Conservation (phyloP, 1,140 invertebrate genomes). For the Arion vulgaris region DNA sequence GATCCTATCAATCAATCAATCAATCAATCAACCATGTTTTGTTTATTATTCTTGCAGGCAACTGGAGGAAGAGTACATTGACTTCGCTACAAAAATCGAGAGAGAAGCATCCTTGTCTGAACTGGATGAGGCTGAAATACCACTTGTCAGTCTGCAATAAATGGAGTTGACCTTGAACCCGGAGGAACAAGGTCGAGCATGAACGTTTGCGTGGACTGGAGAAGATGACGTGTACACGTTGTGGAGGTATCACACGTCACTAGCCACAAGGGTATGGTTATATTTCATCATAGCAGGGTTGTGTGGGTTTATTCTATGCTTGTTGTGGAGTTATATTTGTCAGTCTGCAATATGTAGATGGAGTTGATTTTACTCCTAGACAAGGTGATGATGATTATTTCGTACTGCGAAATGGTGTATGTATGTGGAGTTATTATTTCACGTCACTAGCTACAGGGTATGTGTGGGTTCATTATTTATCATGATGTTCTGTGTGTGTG, state of each 20-base stretch:
- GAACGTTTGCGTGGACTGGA: slow-evolving; percentile 67
- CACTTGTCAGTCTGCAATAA: slow-evolving; percentile 62
- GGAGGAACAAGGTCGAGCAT: slow-evolving; percentile 50
- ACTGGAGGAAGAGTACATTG: slow-evolving; percentile 66
- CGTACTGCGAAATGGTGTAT: too few relatives aligned
- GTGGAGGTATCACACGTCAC: slow-evolving; percentile 58
- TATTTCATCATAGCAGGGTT: too few relatives aligned
- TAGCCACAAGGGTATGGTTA: slow-evolving; percentile 62
- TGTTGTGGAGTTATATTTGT: too few relatives aligned
- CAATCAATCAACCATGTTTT: not conserved
- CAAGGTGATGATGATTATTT: too few relatives aligned
- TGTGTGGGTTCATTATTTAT: too few relatives aligned
- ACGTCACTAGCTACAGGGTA: too few relatives aligned
- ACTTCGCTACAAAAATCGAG: slow-evolving; percentile 53
- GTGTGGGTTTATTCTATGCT: too few relatives aligned
- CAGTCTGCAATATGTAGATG: too few relatives aligned
- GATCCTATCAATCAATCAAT: too few relatives aligned
- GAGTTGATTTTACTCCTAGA: too few relatives aligned
- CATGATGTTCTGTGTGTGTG: too few relatives aligned
- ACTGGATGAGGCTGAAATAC: slow-evolving; percentile 44
- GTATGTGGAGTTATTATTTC: too few relatives aligned
- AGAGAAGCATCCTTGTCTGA: slow-evolving; percentile 52
- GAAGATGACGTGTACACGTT: slow-evolving; percentile 61
- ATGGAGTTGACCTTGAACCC: slow-evolving; percentile 45
- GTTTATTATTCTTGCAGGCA: slow-evolving; percentile 55